Evolutionary conservation across 2,797 vertebrate genomes (phyloP), one percentile per base, ranked within the genome.

Genomic region (Alcedo quadribrachys): DNA sequence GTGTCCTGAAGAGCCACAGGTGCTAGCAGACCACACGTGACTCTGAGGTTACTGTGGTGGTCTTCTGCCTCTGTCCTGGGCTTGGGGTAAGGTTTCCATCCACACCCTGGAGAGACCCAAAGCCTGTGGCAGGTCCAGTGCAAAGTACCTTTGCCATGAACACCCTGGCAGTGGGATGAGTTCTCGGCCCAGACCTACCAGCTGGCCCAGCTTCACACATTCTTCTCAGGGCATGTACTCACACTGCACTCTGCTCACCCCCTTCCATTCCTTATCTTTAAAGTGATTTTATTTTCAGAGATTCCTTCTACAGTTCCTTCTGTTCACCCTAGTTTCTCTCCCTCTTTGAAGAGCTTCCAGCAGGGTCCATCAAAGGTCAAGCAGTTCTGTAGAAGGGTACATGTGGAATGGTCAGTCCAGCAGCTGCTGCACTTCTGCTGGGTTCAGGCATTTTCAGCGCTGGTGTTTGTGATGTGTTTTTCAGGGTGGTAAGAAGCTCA

Each of bases 331-430:
- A 60, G 70, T 96, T 95, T 85, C 85, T 85, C 32, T 57, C 65
- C 74, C 33, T 81, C 96, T 92, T 94, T 93, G 93, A 95, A 92
- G 92, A 94, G 75, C 63, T 91, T 96, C 94, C 96, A 95, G 92
- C 89, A 82, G 80, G 62, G 55, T 85, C 90, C 78, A 92, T 93
- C 94, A 94, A 95, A 94, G 86, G 88, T 74, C 1, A 1, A 68
- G 78, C 62, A 85, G 81, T 90, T 85, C 86, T 85, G 54, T 51
- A 67, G 88, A 92, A 66, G 18, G 15, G 37, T 79, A 79, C 35
- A 92, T 22, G 45, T 62, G 91, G 85, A 94, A 83, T 20, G 83
- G 94, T 83, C 1, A 7, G 62, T 87, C 42, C 43, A 27, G 66
- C 90, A 92, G 89, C 92, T 95, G 93, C 90, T 92, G 42, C 55